A percentile compares a stretch with the other conserved stretches of the same genome.
Evolutionary conservation across 2,888 invertebrate genomes (phyloP).

Genomic region (Chromoteleia sp.): DNA sequence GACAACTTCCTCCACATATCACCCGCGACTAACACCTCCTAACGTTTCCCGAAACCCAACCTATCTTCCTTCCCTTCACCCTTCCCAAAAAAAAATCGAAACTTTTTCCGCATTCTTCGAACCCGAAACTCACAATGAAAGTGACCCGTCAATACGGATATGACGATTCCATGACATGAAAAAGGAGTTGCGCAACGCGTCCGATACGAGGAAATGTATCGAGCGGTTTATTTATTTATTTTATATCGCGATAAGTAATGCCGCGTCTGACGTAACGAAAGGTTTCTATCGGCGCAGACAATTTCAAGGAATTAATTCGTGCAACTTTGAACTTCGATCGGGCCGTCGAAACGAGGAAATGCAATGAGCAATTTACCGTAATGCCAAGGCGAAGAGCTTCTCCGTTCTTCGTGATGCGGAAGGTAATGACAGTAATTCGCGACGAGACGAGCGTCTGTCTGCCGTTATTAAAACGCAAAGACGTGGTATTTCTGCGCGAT

Average conservation of each 20-base stretch:
- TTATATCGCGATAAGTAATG: slow-evolving; percentile 23
- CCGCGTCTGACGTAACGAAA: slow-evolving; percentile 11
- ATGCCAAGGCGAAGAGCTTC: too few relatives aligned
- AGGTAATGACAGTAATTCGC: too few relatives aligned
- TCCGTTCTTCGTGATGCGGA: too few relatives aligned
- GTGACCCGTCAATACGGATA: slow-evolving; percentile 25
- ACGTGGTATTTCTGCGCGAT: too few relatives aligned
- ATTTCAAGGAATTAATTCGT: slow-evolving; percentile 4
- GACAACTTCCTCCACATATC: slow-evolving; percentile 45
- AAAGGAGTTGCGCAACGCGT: slow-evolving; percentile 5
- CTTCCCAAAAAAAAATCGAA: background rate
- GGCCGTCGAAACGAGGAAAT: background rate
- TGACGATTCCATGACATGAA: slow-evolving; percentile 1
- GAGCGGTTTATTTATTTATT: slow-evolving; percentile 6
- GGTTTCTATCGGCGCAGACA: slow-evolving; percentile 6
- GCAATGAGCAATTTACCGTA: too few relatives aligned
- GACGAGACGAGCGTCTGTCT: too few relatives aligned
- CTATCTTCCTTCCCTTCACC: background rate
- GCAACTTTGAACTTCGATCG: slow-evolving; percentile 24
- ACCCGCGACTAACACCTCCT: background rate
- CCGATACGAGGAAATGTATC: slow-evolving; percentile 29
- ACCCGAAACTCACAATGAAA: background rate
- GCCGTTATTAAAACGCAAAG: too few relatives aligned
- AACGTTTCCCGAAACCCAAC: background rate
- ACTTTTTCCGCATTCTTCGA: background rate